Evolutionary conservation across 2,113 vertebrate genomes (phyloP), one percentile per base, ranked within the genome.

Genomic region (Heliornis fulica): DNA sequence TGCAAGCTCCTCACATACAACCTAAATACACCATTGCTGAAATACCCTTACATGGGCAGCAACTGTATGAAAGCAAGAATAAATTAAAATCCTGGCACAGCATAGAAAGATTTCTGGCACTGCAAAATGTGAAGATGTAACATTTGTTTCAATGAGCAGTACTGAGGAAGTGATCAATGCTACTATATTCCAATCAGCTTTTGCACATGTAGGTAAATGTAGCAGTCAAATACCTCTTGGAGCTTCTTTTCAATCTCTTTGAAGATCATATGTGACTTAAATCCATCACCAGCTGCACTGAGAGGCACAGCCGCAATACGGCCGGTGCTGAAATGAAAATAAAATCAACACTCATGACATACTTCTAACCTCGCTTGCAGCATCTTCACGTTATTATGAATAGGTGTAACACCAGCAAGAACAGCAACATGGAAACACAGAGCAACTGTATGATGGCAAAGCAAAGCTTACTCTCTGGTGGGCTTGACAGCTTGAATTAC

Each of bases 201-300:
- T 89, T 61, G 78, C 32, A 72, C 19, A 18, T 15, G 29, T 13
- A 90, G 54, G 22, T 66, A 80, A 74, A 83, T 57, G 31, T 15
- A 92, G 45, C 14, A 83, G 46, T 80, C 34, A 79, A 89, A 64
- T 98, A 99, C 99, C 99, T 99, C 97, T 92, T 98, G 75, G 20
- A 99, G 98, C 80, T 86, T 99, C 97, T 99, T 99, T 94, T 99
- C 98, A 26, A 99, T 99, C 96, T 99, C 99, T 88, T 98, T 98
- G 96, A 99, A 99, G 90, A 99, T 97, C 8, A 98, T 54, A 38
- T 98, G 87, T 34, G 98, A 96, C 97, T 99, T 99, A 94, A 99
- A 99, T 31, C 97, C 98, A 80, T 99, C 98, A 59, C 98, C 80
- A 60, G 87, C 87, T 53, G 98, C 98, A 5, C 98, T 98, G 92